Evolutionary conservation across 2,113 vertebrate genomes (phyloP), one percentile per base, ranked within the genome.

Genomic region (Dendrocopos noguchii): DNA sequence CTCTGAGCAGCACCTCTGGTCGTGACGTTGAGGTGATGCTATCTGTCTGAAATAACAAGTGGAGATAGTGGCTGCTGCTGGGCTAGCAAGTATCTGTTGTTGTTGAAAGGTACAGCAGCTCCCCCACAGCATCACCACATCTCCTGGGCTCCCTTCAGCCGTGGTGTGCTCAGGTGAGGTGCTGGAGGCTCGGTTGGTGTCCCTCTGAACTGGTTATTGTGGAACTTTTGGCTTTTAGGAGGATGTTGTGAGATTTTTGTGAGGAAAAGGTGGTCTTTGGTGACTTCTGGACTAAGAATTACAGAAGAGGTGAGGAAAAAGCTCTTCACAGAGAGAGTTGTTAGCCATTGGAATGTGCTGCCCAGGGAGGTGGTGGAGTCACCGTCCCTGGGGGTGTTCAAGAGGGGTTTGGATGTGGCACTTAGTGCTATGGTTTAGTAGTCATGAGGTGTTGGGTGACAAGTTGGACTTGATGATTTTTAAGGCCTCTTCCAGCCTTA

Each of bases 81-180:
- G 61, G 65, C 46, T 74, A 21, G 17, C 0, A 34, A 24, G 50
- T 22, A 24, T 28, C 34, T 15, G 53, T 31, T 50, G 71, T 6
- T 57, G 31, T 29, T 9, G 39, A 4, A 1, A 12, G 24, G 67
- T 5, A 2, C 10, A 2, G 47, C 9, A 3, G 15, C 2, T 33
- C 71, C 39, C 12, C 50, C 25, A 1, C 0, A 1, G 44, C 5
- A 64, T 42, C 34, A 5, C 27, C 0, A 0, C 4, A 4, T 1
- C 33, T 19, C 24, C 80, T 1, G 72, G 15, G 27, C 15, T 2
- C 1, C 20, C 28, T 12, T 11, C 12, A 2, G 4, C 1, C 1
- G 0, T 1, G 0, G 13, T 0, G 0, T 1, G 47, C 22, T 29
- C 19, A 6, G 46, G 2, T 20, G n/a, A 52, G 1, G 1, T 15